These are phyloP conservation scores for Dioctria linearis DNA, from an alignment of 2,888 invertebrate genomes.

Conservation along the genomic window DNA sequence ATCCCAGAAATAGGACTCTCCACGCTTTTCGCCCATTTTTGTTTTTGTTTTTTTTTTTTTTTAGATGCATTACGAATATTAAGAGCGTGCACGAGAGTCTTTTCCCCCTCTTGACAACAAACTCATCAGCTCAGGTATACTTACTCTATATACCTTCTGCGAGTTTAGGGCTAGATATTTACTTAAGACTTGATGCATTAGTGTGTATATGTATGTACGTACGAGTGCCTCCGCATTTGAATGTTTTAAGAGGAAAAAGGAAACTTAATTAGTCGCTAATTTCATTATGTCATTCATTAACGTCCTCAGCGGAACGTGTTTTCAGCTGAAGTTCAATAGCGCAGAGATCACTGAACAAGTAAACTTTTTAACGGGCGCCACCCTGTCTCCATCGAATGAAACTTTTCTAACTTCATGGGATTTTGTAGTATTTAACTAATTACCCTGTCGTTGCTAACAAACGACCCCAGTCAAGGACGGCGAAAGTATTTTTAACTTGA, in stretches of 20 bases:
- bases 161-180: too few species aligned
- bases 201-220: too few species aligned
- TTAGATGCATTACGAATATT: conserved; percentile 20
- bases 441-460: background rate
- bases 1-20: background rate
- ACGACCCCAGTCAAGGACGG: background rate
- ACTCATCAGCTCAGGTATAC: background rate
- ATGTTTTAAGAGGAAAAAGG: too few species aligned
- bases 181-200: too few species aligned
- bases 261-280: conserved; percentile 16
- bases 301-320: background rate
- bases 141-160: too few species aligned
- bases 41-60: background rate
- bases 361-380: background rate
- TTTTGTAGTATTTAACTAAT: conserved; percentile 26
- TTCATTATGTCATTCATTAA: conserved; percentile 3
- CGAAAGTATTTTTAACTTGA: background rate
- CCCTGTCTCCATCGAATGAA: background rate
- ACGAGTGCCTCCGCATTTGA: too few species aligned
- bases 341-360: background rate
- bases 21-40: background rate
- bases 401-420: background rate
- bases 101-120: background rate
- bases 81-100: conserved; percentile 5
- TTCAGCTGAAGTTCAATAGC: background rate